These are phyloP conservation scores for Dipus sagitta DNA, from an alignment of 2,797 vertebrate genomes.

Conservation along the genomic window DNA sequence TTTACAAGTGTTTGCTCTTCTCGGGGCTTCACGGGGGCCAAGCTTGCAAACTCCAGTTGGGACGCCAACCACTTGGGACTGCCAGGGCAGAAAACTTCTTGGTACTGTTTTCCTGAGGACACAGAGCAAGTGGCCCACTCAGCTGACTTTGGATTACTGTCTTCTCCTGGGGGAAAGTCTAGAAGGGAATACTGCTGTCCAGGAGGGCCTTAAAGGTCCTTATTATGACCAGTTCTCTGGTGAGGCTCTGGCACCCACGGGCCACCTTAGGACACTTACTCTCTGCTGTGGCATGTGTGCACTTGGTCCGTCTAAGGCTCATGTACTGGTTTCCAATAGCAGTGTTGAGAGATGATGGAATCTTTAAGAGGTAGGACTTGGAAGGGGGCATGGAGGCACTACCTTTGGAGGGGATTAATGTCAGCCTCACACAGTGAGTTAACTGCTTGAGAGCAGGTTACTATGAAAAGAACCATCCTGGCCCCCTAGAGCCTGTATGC, in stretches of 20 bases:
- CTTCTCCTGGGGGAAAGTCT: background rate
- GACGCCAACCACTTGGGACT: background rate
- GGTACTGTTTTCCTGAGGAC: background rate
- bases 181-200: background rate
- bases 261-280: background rate
- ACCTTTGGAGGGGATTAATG: background rate
- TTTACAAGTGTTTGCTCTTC: slow-evolving; percentile 70
- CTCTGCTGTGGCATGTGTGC: background rate
- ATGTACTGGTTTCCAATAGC: background rate
- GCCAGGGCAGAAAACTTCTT: background rate
- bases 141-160: fast-evolving
- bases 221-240: background rate
- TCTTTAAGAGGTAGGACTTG: background rate
- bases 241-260: background rate
- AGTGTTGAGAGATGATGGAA: background rate
- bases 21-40: background rate
- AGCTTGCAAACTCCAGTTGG: background rate
- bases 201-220: background rate
- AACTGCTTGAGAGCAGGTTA: background rate
- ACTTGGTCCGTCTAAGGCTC: background rate
- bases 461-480: too few relatives aligned
- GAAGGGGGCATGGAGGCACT: background rate
- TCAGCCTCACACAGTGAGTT: too few relatives aligned
- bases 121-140: background rate
- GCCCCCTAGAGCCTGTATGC: background rate